Conservation (phyloP, 2,888 invertebrate genomes). For the Polietes domitor region DNA sequence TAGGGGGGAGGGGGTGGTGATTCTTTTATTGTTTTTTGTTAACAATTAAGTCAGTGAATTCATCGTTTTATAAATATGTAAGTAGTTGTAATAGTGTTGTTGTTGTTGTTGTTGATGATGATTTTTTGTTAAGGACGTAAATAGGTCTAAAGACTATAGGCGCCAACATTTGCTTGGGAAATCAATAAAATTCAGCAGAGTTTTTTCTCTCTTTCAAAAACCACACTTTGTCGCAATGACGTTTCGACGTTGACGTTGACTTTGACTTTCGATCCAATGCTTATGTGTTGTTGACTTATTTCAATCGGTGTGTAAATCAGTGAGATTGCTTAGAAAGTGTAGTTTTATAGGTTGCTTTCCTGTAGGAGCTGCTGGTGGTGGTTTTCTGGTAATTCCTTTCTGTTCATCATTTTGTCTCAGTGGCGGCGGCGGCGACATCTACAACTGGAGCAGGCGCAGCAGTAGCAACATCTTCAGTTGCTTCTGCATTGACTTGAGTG, state of each 20-base stretch:
- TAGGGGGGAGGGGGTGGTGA: not conserved
- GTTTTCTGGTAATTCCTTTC: slow-evolving; percentile 30
- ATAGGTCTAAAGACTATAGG: not conserved
- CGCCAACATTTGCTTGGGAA: not conserved
- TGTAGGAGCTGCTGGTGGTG: slow-evolving; percentile 31
- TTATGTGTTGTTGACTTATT: not conserved
- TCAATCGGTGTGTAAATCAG: slow-evolving; percentile 69
- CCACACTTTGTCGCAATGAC: no score
- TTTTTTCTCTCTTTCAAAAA: not conserved
- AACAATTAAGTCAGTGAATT: not conserved
- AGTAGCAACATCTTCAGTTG: not conserved
- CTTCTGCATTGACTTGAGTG: not conserved
- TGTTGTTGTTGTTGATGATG: not conserved
- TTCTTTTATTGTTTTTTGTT: not conserved
- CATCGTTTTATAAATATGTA: slow-evolving; percentile 10
- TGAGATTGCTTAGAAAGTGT: slow-evolving; percentile 72
- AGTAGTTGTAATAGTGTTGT: not conserved
- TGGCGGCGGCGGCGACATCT: not conserved
- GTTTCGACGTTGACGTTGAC: not conserved
- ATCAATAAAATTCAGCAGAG: not conserved
- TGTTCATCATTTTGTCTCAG: slow-evolving; percentile 69
- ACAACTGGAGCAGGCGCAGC: not conserved
- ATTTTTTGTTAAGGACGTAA: not conserved
- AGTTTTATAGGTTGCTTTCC: slow-evolving; percentile 66
- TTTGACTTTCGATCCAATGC: not conserved